Evolutionary conservation across 1,140 invertebrate genomes (phyloP).

Genomic region (Helicoverpa zea): DNA sequence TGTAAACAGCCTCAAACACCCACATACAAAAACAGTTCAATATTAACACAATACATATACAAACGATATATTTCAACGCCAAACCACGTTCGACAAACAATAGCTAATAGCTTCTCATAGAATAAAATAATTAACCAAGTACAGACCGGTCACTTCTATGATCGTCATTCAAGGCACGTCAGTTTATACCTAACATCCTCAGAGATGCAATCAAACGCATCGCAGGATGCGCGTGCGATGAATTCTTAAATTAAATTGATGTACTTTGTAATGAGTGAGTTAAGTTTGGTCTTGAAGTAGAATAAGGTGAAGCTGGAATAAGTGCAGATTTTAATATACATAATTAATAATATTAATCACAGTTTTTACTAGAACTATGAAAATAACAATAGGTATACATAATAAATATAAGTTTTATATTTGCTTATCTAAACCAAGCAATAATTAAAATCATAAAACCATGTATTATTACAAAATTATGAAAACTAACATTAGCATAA

Average conservation of each 20-base stretch:
- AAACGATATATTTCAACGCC: conserved; percentile 3
- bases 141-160: background rate
- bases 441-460: no score
- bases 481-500: no score
- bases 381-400: no score
- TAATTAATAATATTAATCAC: no score
- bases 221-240: conserved; percentile 57
- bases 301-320: background rate
- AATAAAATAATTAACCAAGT: conserved; percentile 37
- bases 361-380: no score
- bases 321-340: no score
- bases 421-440: no score
- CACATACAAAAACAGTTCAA: conserved; percentile 6
- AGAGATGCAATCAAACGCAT: conserved; percentile 55
- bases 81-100: conserved; percentile 34
- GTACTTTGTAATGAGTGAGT: conserved; percentile 34
- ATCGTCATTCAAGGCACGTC: conserved; percentile 50
- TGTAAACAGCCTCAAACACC: background rate
- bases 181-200: conserved; percentile 55
- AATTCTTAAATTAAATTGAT: conserved; percentile 50
- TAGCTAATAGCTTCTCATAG: conserved; percentile 35
- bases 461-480: no score
- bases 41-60: background rate
- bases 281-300: background rate
- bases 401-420: no score